phyloP scores from a whole-genome alignment of 2,113 vertebrate species.

The Herpailurus yagouaroundi region DNA sequence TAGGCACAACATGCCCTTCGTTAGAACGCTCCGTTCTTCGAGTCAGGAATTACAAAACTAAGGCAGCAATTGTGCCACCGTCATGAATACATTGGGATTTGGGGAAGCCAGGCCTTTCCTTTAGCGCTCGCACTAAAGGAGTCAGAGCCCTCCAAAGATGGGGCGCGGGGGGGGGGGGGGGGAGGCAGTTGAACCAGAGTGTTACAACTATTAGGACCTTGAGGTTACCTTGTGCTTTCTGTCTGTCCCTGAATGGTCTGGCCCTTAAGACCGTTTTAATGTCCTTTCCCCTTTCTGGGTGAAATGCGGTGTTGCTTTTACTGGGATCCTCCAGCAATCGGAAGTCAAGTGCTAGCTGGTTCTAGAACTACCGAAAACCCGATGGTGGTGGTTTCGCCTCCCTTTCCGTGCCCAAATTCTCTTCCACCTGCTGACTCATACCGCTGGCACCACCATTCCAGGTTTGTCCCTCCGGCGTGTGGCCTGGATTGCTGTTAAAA shows the following conservation, averaged over 20 bases:
- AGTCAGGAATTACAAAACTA: not conserved
- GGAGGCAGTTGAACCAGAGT: not conserved
- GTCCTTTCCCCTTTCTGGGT: conserved; percentile 35
- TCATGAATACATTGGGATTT: not conserved
- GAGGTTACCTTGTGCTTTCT: not conserved
- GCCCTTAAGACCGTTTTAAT: not conserved
- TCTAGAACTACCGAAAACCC: not conserved
- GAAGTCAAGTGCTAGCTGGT: not conserved
- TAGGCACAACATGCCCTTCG: conserved; percentile 14
- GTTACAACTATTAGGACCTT: not conserved
- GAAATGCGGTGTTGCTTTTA: conserved; percentile 31
- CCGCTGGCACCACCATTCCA: not conserved
- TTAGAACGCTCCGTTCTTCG: not conserved
- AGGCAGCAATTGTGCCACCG: not conserved
- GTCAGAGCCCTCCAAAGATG: not conserved
- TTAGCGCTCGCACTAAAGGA: not conserved
- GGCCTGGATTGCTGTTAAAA: not conserved
- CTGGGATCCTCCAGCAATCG: not conserved
- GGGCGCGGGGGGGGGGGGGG: fast-evolving
- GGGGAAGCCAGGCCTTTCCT: conserved; percentile 10
- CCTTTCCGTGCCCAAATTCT: not conserved
- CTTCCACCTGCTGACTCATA: not conserved
- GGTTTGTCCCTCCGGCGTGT: not conserved
- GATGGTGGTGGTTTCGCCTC: not conserved
- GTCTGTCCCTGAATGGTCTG: not conserved